phyloP scores from a whole-genome alignment of 2,113 vertebrate genomes.

The Tenrec ecaudatus region DNA sequence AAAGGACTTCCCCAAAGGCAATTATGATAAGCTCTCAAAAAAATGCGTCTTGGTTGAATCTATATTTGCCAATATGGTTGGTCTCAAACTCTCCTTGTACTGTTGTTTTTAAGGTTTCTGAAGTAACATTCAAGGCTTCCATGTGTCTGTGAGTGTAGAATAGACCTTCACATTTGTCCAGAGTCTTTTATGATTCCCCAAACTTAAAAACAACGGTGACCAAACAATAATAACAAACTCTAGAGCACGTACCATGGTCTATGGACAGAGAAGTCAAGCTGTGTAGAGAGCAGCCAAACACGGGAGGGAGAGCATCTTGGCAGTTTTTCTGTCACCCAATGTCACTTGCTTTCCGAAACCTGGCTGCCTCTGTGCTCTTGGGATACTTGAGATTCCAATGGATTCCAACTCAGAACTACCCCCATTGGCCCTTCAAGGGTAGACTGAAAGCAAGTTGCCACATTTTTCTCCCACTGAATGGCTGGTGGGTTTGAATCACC shows the following conservation, averaged over 20 bases:
- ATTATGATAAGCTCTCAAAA: slow-evolving; percentile 58
- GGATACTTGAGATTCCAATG: neutral
- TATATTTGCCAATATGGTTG: slow-evolving; percentile 26
- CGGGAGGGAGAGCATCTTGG: neutral
- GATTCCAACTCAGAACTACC: neutral
- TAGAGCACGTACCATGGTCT: neutral
- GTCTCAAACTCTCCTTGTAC: neutral
- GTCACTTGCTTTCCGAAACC: slow-evolving; percentile 23
- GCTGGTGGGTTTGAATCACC: neutral
- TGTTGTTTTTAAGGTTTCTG: slow-evolving; percentile 25
- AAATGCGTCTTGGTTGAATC: neutral
- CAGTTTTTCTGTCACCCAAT: neutral
- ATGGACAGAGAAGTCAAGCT: neutral
- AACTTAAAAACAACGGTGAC: neutral
- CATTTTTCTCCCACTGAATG: neutral
- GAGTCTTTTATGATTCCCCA: neutral
- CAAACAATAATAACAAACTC: neutral
- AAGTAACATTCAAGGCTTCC: slow-evolving; percentile 42
- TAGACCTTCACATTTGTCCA: slow-evolving; percentile 26
- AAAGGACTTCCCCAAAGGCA: neutral
- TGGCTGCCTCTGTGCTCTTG: neutral
- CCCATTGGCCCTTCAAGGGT: neutral
- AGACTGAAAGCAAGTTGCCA: neutral
- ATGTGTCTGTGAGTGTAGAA: neutral
- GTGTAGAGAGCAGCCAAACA: neutral